Conservation (phyloP, 2,113 vertebrate genomes). For the Harpagus bidentatus region DNA sequence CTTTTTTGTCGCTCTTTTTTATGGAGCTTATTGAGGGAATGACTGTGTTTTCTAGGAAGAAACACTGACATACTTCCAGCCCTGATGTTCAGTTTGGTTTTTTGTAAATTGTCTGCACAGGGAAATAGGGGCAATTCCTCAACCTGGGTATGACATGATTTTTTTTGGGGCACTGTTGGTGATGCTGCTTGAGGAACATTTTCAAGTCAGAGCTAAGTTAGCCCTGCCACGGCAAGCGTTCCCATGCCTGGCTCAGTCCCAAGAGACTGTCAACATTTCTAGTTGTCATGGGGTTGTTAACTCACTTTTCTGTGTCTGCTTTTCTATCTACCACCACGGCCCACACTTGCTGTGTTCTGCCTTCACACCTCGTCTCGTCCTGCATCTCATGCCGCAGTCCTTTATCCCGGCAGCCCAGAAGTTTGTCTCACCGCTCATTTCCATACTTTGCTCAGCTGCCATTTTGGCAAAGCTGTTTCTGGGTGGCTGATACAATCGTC, state of each 20-base stretch:
- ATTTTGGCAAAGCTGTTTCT: background rate
- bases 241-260: conserved; percentile 31
- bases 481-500: background rate
- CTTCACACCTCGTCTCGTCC: conserved; percentile 40
- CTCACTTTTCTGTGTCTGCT: conserved; percentile 44
- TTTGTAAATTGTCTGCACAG: background rate
- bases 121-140: background rate
- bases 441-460: background rate
- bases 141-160: background rate
- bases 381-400: conserved; percentile 11
- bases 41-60: background rate
- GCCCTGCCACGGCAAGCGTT: background rate
- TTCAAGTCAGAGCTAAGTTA: background rate
- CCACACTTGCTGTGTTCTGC: conserved; percentile 32
- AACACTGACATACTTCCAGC: background rate
- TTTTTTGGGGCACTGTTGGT: background rate
- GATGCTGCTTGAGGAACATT: background rate
- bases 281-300: conserved; percentile 32
- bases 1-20: background rate
- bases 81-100: background rate
- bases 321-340: background rate
- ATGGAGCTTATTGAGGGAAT: background rate
- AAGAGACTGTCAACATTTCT: conserved; percentile 19
- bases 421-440: conserved; percentile 14
- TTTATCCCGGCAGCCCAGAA: conserved; percentile 32